These are phyloP conservation scores for Drosophila ustulata DNA, from an alignment of 2,888 invertebrate species.

Conservation along the genomic window DNA sequence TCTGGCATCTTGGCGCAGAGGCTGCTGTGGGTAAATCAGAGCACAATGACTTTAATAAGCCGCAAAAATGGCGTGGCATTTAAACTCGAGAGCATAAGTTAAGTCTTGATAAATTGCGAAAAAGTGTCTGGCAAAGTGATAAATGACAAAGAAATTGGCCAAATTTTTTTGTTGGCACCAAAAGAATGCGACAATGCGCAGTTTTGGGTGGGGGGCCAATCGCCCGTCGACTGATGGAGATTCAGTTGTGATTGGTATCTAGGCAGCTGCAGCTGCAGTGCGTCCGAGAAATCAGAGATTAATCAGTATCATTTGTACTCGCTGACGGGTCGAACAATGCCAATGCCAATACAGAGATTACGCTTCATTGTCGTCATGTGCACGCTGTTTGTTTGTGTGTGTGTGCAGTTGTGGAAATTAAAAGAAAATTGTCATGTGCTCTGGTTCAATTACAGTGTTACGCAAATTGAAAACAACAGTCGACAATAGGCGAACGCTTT, in stretches of 20 bases:
- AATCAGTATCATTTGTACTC: slow-evolving; percentile 23
- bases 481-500: slow-evolving; percentile 1
- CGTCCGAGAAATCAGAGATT: slow-evolving; percentile 12
- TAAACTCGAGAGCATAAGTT: slow-evolving; percentile 64
- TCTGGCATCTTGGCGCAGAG: background rate
- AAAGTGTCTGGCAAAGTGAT: slow-evolving; percentile 69
- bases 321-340: slow-evolving; percentile 10
- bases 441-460: slow-evolving; percentile 27
- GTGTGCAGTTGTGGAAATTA: slow-evolving; percentile 34
- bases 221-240: background rate
- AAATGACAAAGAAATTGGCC: slow-evolving; percentile 75
- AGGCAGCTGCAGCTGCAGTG: slow-evolving; percentile 21
- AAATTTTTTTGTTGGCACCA: slow-evolving; percentile 52
- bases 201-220: background rate
- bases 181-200: slow-evolving; percentile 30
- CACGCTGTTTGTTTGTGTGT: slow-evolving; percentile 14
- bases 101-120: slow-evolving; percentile 79
- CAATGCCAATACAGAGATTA: slow-evolving; percentile 16
- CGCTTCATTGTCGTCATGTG: slow-evolving; percentile 18
- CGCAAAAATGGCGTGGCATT: slow-evolving; percentile 34
- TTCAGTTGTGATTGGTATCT: slow-evolving; percentile 12
- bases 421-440: slow-evolving; percentile 36
- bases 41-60: slow-evolving; percentile 46
- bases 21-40: slow-evolving; percentile 37
- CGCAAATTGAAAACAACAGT: slow-evolving; percentile 32